Percentiles rank a stretch among this genome's conserved stretches.
Evolutionary conservation across 2,113 vertebrate genomes (phyloP).

Genomic region (Phycodurus eques): DNA sequence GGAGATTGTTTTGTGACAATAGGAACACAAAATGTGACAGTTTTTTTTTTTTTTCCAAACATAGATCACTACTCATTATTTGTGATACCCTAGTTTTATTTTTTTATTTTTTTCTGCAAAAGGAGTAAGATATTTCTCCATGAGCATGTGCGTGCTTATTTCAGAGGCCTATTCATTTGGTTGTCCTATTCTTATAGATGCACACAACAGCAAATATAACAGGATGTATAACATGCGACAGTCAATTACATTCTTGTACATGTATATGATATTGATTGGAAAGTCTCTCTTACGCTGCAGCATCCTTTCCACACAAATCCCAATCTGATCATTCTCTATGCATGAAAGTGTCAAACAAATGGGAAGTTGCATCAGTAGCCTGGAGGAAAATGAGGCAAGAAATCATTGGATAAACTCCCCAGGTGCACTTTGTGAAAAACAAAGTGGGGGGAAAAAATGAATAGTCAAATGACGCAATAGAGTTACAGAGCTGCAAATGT

Average conservation of each 20-base stretch:
- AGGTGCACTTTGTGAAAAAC: neutral
- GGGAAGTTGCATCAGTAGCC: slow-evolving; percentile 15
- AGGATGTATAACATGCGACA: neutral
- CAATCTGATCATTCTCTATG: slow-evolving; percentile 5
- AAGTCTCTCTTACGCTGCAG: neutral
- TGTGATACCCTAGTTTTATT: too few species aligned
- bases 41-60: too few species aligned
- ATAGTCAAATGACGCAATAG: slow-evolving; percentile 1
- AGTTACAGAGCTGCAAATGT: slow-evolving; percentile 8
- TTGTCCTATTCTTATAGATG: neutral
- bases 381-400: neutral
- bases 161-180: too few species aligned
- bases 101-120: too few species aligned
- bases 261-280: neutral
- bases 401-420: slow-evolving; percentile 1
- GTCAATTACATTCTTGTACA: neutral
- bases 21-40: too few species aligned
- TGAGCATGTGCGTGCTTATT: too few species aligned
- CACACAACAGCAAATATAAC: neutral
- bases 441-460: neutral
- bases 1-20: too few species aligned
- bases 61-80: too few species aligned
- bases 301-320: neutral
- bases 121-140: too few species aligned
- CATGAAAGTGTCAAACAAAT: slow-evolving; percentile 13